Conservation (phyloP, 2,113 vertebrate genomes). For the Gyps fulvus region DNA sequence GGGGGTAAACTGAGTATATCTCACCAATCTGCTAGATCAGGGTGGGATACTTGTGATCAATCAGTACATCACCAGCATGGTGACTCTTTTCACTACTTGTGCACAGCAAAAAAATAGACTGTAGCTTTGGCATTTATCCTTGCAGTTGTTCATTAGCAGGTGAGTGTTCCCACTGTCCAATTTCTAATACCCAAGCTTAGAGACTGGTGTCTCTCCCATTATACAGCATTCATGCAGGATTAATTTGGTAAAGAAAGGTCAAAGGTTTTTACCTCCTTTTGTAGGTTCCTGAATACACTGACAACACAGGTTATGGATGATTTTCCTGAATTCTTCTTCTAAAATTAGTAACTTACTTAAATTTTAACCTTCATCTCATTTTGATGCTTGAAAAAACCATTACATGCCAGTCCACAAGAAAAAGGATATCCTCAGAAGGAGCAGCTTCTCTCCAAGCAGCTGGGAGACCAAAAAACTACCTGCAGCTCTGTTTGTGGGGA, state of each 20-base stretch:
- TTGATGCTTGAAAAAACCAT: not conserved
- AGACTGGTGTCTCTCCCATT: not conserved
- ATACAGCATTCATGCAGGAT: not conserved
- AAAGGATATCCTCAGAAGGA: not conserved
- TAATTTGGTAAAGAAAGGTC: not conserved
- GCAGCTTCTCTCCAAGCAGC: not conserved
- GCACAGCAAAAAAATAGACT: not conserved
- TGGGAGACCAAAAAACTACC: not conserved
- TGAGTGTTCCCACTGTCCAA: not conserved
- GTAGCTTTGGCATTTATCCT: not conserved
- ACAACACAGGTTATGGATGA: not conserved
- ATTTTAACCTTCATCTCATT: not conserved
- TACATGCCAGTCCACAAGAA: not conserved
- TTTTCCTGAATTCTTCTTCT: not conserved
- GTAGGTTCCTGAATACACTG: not conserved
- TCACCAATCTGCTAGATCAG: not conserved
- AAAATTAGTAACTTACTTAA: not conserved
- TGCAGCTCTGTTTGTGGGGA: not conserved
- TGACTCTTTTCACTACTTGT: not conserved
- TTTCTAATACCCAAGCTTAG: not conserved
- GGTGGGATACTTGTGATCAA: not conserved
- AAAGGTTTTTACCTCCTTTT: not conserved
- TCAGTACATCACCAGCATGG: not conserved
- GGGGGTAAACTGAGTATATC: not conserved
- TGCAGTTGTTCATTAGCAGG: not conserved